Conservation (phyloP, 2,888 invertebrate genomes). For the Brachyptera risi region DNA sequence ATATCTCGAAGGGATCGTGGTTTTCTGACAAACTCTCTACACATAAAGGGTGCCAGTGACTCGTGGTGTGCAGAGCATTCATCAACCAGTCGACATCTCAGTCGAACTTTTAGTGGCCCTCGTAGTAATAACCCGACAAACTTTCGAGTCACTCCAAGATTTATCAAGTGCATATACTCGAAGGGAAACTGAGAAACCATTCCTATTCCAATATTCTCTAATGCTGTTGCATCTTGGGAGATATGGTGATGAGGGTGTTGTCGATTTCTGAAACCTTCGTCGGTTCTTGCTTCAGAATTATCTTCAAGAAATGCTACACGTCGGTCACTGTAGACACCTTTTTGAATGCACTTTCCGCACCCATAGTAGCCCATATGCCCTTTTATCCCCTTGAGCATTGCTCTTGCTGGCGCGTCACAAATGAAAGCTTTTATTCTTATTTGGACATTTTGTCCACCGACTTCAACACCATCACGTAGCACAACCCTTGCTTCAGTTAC, state of each 20-base stretch:
- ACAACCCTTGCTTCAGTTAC: constrained; percentile 19
- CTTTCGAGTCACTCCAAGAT: constrained; percentile 27
- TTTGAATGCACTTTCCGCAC: constrained; percentile 27
- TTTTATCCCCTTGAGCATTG: constrained; percentile 23
- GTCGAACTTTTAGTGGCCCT: too few species aligned
- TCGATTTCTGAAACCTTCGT: constrained; percentile 28
- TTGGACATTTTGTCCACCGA: neutral
- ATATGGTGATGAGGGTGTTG: constrained; percentile 14
- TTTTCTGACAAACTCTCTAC: constrained; percentile 38
- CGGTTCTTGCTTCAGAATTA: constrained; percentile 19
- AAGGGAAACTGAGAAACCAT: constrained; percentile 23
- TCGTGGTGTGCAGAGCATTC: too few species aligned
- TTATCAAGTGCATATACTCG: constrained; percentile 32
- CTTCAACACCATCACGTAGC: constrained; percentile 3
- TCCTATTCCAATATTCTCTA: constrained; percentile 24
- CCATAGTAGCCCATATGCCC: constrained; percentile 24
- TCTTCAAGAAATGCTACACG: constrained; percentile 27
- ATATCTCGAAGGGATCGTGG: constrained; percentile 36
- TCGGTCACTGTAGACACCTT: constrained; percentile 17
- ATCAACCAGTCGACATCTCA: too few species aligned
- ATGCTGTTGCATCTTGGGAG: constrained; percentile 18
- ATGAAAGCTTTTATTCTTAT: constrained; percentile 17
- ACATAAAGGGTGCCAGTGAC: too few species aligned
- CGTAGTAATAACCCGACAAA: too few species aligned
- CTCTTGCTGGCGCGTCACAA: constrained; percentile 30